These are phyloP conservation scores for Rhizomys pruinosus DNA, from an alignment of 2,113 vertebrate genomes.

Conservation along the genomic window DNA sequence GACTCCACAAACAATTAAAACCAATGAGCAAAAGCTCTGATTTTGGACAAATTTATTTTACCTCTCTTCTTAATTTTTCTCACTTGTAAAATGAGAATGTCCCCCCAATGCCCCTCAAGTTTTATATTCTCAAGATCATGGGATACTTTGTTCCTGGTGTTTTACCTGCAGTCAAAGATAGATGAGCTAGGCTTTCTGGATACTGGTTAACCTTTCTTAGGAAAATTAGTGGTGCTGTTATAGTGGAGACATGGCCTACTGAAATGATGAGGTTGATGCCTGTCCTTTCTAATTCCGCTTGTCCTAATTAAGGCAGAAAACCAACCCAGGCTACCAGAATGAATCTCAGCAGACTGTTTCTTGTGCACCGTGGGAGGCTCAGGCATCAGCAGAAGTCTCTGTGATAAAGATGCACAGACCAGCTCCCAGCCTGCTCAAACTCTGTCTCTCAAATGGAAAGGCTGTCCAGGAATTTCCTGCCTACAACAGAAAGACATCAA, in stretches of 20 bases:
- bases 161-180: not conserved
- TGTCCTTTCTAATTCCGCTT: not conserved
- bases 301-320: not conserved
- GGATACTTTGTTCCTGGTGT: not conserved
- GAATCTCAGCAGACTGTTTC: not conserved
- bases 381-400: not conserved
- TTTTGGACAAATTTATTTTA: slow-evolving; percentile 73
- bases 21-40: slow-evolving; percentile 55
- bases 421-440: not conserved
- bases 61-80: slow-evolving; percentile 52
- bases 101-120: not conserved
- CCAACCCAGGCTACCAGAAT: not conserved
- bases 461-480: not conserved
- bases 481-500: not conserved
- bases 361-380: not conserved
- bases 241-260: not conserved
- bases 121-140: slow-evolving; percentile 6
- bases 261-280: not conserved
- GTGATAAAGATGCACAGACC: not conserved
- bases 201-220: not conserved
- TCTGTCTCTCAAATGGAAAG: not conserved
- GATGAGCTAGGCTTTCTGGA: not conserved
- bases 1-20: slow-evolving; percentile 71
- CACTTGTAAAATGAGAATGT: slow-evolving; percentile 33
- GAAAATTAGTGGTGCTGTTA: not conserved